phyloP scores from a whole-genome alignment of 1,140 invertebrate species.

The Neelides sp. region DNA sequence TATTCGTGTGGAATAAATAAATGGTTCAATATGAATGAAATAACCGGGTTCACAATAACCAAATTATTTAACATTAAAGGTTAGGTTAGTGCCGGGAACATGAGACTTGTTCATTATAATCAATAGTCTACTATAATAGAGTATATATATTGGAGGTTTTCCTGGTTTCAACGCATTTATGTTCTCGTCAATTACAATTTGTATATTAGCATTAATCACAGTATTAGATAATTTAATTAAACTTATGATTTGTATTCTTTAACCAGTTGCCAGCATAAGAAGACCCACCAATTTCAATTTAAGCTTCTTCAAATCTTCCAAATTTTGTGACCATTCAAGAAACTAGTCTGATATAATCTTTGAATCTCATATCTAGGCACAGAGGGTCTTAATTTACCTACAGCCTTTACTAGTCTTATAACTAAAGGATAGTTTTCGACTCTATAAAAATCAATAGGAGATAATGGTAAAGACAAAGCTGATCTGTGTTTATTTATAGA shows the following conservation, averaged over 20 bases:
- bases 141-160: too few species aligned
- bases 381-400: slow-evolving; percentile 5
- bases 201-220: not conserved
- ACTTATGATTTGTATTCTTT: slow-evolving; percentile 11
- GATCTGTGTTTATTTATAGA: slow-evolving; percentile 14
- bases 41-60: too few species aligned
- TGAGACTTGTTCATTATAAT: too few species aligned
- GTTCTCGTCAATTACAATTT: slow-evolving; percentile 1
- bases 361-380: slow-evolving; percentile 12
- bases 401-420: slow-evolving; percentile 7
- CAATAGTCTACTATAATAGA: too few species aligned
- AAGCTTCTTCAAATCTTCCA: not conserved
- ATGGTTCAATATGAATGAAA: too few species aligned
- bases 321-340: not conserved
- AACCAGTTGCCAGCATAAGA: slow-evolving; percentile 6
- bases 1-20: too few species aligned
- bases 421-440: slow-evolving; percentile 10
- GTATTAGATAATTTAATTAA: slow-evolving; percentile 6
- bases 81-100: too few species aligned
- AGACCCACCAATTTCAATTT: slow-evolving; percentile 10
- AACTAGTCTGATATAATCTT: slow-evolving; percentile 6
- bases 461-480: slow-evolving; percentile 10
- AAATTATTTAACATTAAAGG: too few species aligned
- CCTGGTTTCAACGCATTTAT: not conserved
- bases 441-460: not conserved